phyloP scores from a whole-genome alignment of 1,140 invertebrate species.

The Hyles euphorbiae region DNA sequence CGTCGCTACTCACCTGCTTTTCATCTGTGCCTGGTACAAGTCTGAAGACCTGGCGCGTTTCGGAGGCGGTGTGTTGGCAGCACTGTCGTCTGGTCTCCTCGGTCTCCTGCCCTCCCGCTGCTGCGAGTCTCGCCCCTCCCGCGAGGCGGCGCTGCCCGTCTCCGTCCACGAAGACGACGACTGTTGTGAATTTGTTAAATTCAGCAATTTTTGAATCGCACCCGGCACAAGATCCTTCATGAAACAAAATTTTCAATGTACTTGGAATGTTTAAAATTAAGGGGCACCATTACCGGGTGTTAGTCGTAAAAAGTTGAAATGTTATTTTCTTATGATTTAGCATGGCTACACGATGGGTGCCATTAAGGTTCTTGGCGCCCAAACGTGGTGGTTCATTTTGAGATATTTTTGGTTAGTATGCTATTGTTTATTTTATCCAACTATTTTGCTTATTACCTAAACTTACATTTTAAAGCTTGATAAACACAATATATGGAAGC shows the following conservation, averaged over 20 bases:
- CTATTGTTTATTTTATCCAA: too few relatives aligned
- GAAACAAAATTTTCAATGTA: conserved; percentile 2
- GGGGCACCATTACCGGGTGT: neutral
- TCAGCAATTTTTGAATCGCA: conserved; percentile 11
- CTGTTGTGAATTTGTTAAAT: conserved; percentile 27
- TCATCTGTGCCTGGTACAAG: conserved; percentile 76
- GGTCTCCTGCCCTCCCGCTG: conserved; percentile 45
- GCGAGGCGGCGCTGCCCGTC: conserved; percentile 53
- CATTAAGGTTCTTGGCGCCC: too few relatives aligned
- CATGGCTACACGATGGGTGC: too few relatives aligned
- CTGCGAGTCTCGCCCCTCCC: conserved; percentile 49
- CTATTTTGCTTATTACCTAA: too few relatives aligned
- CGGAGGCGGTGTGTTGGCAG: conserved; percentile 76
- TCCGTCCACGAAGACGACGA: conserved; percentile 68
- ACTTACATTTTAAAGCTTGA: too few relatives aligned
- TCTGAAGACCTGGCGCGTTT: conserved; percentile 79
- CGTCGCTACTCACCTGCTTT: conserved; percentile 54
- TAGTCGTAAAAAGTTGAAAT: neutral
- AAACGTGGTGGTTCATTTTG: too few relatives aligned
- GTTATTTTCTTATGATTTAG: neutral
- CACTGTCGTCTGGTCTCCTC: conserved; percentile 61
- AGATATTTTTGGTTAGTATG: too few relatives aligned
- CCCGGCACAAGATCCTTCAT: conserved; percentile 9
- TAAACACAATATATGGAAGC: too few relatives aligned
- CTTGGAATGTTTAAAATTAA: neutral